Evolutionary conservation across 2,113 vertebrate genomes (phyloP).

Genomic region (Argyrosomus japonicus): DNA sequence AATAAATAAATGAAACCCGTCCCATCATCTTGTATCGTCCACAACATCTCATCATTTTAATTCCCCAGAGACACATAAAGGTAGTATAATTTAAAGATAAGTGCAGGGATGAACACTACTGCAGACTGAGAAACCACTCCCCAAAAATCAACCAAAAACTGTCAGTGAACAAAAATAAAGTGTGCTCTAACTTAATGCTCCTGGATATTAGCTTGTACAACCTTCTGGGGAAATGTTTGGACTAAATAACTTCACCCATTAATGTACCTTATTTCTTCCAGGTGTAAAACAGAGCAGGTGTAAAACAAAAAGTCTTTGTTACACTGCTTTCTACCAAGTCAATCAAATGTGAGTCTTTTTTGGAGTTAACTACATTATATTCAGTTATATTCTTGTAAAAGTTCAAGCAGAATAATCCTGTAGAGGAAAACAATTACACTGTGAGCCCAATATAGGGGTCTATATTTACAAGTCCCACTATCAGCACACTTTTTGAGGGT

Average conservation of each 20-base stretch:
- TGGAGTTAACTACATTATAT: not conserved
- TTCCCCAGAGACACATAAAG: constrained; percentile 38
- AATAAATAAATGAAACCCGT: not conserved
- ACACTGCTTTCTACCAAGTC: not conserved
- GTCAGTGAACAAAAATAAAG: constrained; percentile 28
- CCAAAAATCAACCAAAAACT: constrained; percentile 41
- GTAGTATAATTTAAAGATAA: constrained; percentile 37
- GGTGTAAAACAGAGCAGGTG: not conserved
- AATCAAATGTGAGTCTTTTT: not conserved
- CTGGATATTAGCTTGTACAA: not conserved
- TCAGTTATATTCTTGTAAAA: not conserved
- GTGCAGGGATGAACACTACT: constrained; percentile 23
- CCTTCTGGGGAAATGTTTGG: constrained; percentile 15
- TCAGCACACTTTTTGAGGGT: not conserved
- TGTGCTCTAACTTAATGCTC: constrained; percentile 8
- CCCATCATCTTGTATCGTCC: not conserved
- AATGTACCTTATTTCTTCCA: not conserved
- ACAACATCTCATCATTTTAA: constrained; percentile 3
- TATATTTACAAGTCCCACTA: not conserved
- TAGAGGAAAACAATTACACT: not conserved
- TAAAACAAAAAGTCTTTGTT: not conserved
- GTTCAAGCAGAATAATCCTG: not conserved
- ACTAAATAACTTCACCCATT: not conserved
- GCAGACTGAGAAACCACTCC: constrained; percentile 6
- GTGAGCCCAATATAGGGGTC: not conserved